Conservation (phyloP, 2,888 invertebrate species). For the Diarsia dahlii region DNA sequence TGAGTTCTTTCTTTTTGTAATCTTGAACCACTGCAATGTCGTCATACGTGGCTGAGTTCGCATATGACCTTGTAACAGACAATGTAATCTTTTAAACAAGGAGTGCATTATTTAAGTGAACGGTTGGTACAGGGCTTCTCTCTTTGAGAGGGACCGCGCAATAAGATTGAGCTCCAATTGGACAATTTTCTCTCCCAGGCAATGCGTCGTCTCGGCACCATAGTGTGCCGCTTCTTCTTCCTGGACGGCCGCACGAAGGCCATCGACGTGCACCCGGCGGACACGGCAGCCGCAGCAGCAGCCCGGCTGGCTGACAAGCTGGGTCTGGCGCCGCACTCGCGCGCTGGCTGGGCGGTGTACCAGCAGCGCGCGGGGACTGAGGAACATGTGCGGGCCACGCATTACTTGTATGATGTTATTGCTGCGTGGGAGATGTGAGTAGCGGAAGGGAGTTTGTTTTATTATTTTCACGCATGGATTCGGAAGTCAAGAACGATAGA, state of each 20-base stretch:
- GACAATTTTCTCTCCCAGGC: slow-evolving; percentile 90
- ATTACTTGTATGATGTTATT: slow-evolving; percentile 98
- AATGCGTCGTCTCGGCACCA: slow-evolving; percentile 97
- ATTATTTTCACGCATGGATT: too few species aligned
- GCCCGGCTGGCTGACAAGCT: slow-evolving; percentile 97
- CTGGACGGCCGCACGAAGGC: slow-evolving; percentile 98
- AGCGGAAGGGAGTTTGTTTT: too few species aligned
- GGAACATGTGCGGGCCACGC: slow-evolving; percentile 97
- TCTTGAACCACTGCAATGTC: too few species aligned
- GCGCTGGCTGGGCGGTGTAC: slow-evolving; percentile 99
- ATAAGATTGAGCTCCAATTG: too few species aligned
- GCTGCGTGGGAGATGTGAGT: slow-evolving; percentile 97
- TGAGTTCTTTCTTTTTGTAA: too few species aligned
- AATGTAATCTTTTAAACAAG: too few species aligned
- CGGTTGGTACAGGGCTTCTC: too few species aligned
- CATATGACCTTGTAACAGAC: too few species aligned
- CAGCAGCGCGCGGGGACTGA: slow-evolving; percentile 96
- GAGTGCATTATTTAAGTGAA: too few species aligned
- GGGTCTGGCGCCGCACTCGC: slow-evolving; percentile 92
- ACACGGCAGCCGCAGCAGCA: slow-evolving; percentile 97
- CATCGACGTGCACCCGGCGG: slow-evolving; percentile 98
- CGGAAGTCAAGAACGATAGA: too few species aligned
- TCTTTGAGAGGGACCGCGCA: too few species aligned
- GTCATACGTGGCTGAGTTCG: too few species aligned
- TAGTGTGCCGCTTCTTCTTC: slow-evolving; percentile 98